Evolutionary conservation across 2,797 vertebrate genomes (phyloP), one percentile per base, ranked within the genome.

Genomic region (Hafferia zeledoni): DNA sequence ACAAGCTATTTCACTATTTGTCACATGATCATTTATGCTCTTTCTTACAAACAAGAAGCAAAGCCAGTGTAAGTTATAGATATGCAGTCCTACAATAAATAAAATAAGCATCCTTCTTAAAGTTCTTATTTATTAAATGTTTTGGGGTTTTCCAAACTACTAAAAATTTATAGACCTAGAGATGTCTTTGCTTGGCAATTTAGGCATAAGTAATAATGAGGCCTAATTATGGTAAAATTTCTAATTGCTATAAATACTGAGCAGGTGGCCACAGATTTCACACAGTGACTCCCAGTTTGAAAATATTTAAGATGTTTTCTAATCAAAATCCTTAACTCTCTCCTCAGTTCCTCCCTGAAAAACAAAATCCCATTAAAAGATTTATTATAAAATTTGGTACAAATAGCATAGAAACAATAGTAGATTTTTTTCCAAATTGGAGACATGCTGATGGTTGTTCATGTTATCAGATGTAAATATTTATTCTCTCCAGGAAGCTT

Each of bases 181-280:
- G 8, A 28, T 84, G 12, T 2, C 5, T 75, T 82, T 89, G 23
- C 18, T 41, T 83, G 74, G 55, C 4, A 61, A 31, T 84, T 78
- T 5, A 2, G 31, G 9, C 43, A 33, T 50, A 65, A 87, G 13
- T 57, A 92, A 47, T 76, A 83, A 89, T 30, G n/a, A 76, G 10
- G 55, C 30, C 17, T 82, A 89, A 90, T 92, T 90, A 82, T 6
- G 33, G 27, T 43, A 84, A 56, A 57, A 79, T 61, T 86, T 88
- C 74, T 89, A 95, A 90, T 95, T 95, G 79, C 46, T 69, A 53
- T 44, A 96, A 96, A 92, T 94, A 93, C 84, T 94, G 91, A 94
- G 89, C 93, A 95, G 94, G 87, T 97, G 92, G 87, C 55, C n/a
- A 71, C 9, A 2, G 53, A 59, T 67, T 80, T 77, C 46, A 43